phyloP scores from a whole-genome alignment of 2,797 vertebrate species.

The Aphelocoma californica region DNA sequence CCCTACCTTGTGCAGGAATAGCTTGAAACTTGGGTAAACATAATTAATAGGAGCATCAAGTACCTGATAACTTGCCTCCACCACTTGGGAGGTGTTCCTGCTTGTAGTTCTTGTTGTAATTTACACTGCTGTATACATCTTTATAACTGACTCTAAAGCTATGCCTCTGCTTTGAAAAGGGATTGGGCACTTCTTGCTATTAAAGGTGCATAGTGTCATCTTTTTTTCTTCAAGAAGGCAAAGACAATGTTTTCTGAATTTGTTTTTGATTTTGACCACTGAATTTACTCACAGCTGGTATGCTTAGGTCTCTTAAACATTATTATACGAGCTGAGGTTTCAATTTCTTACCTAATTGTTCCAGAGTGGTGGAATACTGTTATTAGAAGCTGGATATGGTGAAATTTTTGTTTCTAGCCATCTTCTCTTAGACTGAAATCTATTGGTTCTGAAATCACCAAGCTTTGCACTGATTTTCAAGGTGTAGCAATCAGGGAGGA shows the following conservation, averaged over 20 bases:
- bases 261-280: background rate
- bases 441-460: background rate
- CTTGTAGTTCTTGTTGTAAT: background rate
- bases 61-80: background rate
- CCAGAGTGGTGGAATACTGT: background rate
- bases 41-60: background rate
- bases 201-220: background rate
- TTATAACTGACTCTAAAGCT: background rate
- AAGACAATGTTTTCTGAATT: background rate
- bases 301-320: background rate
- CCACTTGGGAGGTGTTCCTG: background rate
- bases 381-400: background rate
- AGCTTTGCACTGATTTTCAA: background rate
- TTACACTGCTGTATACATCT: background rate
- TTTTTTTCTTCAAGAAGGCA: background rate
- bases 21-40: background rate
- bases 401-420: background rate
- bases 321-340: background rate
- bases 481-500: background rate
- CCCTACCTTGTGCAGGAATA: background rate
- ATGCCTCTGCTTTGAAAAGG: background rate
- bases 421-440: background rate
- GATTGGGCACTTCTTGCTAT: background rate
- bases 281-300: background rate
- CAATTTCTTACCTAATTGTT: background rate